Percentiles rank a stretch among this genome's conserved stretches.
Evolutionary conservation across 1,140 invertebrate genomes (phyloP).

Genomic region (Cylas formicarius): DNA sequence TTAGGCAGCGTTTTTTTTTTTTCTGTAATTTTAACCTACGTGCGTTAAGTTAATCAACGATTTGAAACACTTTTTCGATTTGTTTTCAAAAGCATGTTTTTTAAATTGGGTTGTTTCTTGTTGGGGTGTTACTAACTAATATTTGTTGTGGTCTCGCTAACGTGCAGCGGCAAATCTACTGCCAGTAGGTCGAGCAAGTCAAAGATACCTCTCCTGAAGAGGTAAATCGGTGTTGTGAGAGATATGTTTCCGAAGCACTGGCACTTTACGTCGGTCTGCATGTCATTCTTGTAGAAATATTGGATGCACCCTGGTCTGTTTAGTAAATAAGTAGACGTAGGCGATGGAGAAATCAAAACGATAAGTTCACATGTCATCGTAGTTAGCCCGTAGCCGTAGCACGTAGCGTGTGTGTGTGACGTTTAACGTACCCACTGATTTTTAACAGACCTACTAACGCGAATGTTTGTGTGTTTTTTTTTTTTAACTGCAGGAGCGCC

Average conservation of each 20-base stretch:
- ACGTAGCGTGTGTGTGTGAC: conserved; percentile 9
- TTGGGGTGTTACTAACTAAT: conserved; percentile 23
- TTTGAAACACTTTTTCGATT: conserved; percentile 7
- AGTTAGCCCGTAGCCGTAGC: too few species aligned
- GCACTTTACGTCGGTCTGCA: too few species aligned
- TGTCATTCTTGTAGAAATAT: too few species aligned
- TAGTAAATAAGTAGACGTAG: too few species aligned
- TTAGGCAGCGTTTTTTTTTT: not conserved
- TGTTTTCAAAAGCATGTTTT: not conserved
- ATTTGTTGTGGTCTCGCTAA: conserved; percentile 19
- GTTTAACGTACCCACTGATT: too few species aligned
- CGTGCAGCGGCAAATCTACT: conserved; percentile 33
- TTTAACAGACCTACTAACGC: conserved; percentile 34
- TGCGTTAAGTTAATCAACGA: not conserved
- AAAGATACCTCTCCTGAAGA: conserved; percentile 35
- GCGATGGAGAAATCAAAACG: too few species aligned
- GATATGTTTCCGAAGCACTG: too few species aligned
- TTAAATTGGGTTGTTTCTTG: conserved; percentile 7
- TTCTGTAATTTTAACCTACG: conserved; percentile 7
- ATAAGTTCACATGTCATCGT: too few species aligned
- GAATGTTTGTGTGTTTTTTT: conserved; percentile 35
- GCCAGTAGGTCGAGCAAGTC: conserved; percentile 33
- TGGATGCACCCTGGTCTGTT: too few species aligned
- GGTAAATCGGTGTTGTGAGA: too few species aligned
- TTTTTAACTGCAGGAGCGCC: conserved; percentile 38